phyloP scores from a whole-genome alignment of 2,797 vertebrate genomes.

The Rhinella marina region DNA sequence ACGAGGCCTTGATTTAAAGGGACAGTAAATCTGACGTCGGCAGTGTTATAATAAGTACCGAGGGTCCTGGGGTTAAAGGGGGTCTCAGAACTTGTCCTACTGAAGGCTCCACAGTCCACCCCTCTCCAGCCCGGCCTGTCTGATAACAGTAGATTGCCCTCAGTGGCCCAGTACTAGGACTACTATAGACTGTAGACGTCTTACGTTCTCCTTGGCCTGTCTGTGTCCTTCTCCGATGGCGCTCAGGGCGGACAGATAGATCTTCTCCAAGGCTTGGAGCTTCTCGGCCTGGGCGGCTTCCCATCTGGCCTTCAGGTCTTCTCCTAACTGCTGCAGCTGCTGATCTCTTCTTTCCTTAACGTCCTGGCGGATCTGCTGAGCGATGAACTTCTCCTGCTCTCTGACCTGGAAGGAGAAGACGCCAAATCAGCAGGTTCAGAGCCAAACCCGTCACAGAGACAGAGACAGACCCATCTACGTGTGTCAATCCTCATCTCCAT shows the following conservation, averaged over 20 bases:
- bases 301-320: slow-evolving; percentile 82
- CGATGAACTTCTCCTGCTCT: slow-evolving; percentile 87
- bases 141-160: neutral
- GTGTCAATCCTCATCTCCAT: too few relatives aligned
- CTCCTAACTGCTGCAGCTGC: slow-evolving; percentile 79
- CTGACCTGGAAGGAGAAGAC: slow-evolving; percentile 80
- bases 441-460: neutral
- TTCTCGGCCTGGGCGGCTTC: slow-evolving; percentile 79
- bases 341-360: slow-evolving; percentile 81
- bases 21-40: too few relatives aligned
- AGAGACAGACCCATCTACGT: neutral
- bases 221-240: slow-evolving; percentile 85
- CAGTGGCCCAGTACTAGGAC: neutral
- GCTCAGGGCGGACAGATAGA: slow-evolving; percentile 82
- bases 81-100: too few relatives aligned
- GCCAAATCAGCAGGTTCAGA: neutral
- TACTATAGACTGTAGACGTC: slow-evolving; percentile 21
- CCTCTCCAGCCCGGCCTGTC: neutral
- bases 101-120: too few relatives aligned
- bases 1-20: too few relatives aligned
- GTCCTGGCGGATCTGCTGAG: slow-evolving; percentile 82
- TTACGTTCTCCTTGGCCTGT: slow-evolving; percentile 87
- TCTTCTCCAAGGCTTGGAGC: slow-evolving; percentile 77
- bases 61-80: too few relatives aligned
- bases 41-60: too few relatives aligned